Conservation (phyloP, 2,113 vertebrate genomes). For the Perca flavescens region DNA sequence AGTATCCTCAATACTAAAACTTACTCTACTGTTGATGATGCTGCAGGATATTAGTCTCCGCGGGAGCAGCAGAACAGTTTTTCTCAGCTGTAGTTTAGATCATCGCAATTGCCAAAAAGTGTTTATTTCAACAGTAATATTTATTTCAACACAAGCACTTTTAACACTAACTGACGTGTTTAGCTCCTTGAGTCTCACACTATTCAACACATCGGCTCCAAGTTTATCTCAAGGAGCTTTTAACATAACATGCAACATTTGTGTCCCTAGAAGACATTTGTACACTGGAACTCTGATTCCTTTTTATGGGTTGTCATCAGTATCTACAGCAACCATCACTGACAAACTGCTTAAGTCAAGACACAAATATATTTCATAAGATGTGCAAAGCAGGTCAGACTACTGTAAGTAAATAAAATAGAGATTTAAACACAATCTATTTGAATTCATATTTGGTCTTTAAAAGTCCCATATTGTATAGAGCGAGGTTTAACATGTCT, state of each 20-base stretch:
- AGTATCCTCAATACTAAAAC: background rate
- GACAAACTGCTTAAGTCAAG: background rate
- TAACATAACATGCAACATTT: background rate
- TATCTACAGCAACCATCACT: background rate
- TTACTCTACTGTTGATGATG: background rate
- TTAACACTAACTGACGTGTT: background rate
- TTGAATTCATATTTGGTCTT: background rate
- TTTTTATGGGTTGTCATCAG: background rate
- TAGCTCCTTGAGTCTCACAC: background rate
- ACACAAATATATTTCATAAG: background rate
- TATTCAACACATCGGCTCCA: background rate
- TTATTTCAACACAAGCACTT: conserved; percentile 34
- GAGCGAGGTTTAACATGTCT: too few species aligned
- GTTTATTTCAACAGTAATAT: conserved; percentile 48
- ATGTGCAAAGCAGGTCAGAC: background rate
- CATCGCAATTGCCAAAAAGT: conserved; percentile 2
- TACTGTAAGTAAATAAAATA: background rate
- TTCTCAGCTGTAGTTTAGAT: background rate
- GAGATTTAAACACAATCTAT: background rate
- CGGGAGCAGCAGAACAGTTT: background rate
- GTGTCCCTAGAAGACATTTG: background rate
- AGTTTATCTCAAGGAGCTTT: background rate
- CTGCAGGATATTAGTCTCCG: conserved; percentile 4
- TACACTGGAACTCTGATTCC: background rate
- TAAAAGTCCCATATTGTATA: background rate